These are phyloP conservation scores for Drosophila ficusphila DNA, from an alignment of 1,140 invertebrate genomes.

Conservation along the genomic window DNA sequence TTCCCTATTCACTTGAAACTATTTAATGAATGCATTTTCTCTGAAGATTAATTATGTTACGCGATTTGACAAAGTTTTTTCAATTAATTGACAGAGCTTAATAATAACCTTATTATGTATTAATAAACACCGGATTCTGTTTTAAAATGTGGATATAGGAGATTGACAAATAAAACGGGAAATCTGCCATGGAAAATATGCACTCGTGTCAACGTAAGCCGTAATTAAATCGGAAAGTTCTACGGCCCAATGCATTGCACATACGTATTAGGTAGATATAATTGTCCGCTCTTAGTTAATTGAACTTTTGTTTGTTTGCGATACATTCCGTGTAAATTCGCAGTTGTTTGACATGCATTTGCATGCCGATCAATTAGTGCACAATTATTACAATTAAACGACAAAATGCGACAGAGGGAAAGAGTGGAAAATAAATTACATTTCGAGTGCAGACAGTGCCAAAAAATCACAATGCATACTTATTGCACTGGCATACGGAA, in stretches of 20 bases:
- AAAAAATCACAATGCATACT: background rate
- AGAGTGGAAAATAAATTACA: background rate
- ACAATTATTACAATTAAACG: background rate
- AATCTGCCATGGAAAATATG: background rate
- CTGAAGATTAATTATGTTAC: background rate
- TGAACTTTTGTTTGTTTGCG: conserved; percentile 1
- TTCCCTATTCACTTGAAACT: too few species aligned
- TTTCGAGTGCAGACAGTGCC: background rate
- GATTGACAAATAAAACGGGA: background rate
- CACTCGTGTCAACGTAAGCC: background rate
- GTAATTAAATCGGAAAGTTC: conserved; percentile 1
- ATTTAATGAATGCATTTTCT: too few species aligned
- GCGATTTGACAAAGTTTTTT: too few species aligned
- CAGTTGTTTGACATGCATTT: background rate
- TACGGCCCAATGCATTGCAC: background rate
- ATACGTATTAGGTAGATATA: background rate
- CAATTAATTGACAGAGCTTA: background rate
- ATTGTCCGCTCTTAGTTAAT: background rate
- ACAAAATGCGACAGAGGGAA: background rate
- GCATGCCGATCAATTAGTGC: conserved; percentile 8
- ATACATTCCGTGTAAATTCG: conserved; percentile 1
- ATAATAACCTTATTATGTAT: background rate
- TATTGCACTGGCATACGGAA: background rate
- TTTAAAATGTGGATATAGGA: too few species aligned
- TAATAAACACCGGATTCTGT: too few species aligned